Conservation (phyloP, 1,140 invertebrate genomes). For the Radopholus similis region DNA sequence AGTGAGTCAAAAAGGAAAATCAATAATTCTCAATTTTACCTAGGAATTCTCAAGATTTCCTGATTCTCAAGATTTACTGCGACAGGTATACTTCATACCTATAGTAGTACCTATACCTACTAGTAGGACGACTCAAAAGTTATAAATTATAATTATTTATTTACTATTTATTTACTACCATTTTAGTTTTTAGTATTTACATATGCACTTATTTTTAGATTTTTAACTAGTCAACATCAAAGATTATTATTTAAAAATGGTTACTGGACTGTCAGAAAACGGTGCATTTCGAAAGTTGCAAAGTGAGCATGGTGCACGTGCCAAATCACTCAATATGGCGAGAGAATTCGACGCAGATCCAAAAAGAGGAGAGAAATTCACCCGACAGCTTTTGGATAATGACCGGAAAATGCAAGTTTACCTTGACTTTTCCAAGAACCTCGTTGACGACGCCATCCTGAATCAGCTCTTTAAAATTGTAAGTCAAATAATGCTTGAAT, state of each 20-base stretch:
- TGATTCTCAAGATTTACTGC: too few relatives aligned
- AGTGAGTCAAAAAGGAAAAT: too few relatives aligned
- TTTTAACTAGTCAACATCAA: too few relatives aligned
- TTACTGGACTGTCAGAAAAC: slow-evolving; percentile 34
- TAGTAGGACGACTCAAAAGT: too few relatives aligned
- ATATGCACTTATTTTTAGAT: too few relatives aligned
- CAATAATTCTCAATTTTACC: too few relatives aligned
- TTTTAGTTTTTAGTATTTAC: too few relatives aligned
- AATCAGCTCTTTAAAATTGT: slow-evolving; percentile 75
- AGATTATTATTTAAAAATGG: background rate
- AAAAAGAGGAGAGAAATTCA: slow-evolving; percentile 52
- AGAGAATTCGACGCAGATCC: slow-evolving; percentile 50
- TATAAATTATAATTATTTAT: too few relatives aligned
- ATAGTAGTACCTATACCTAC: too few relatives aligned
- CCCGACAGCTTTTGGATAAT: slow-evolving; percentile 42
- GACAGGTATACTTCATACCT: too few relatives aligned
- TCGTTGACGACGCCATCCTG: slow-evolving; percentile 76
- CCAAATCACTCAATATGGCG: slow-evolving; percentile 39
- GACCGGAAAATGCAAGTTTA: slow-evolving; percentile 65
- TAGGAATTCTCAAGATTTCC: too few relatives aligned
- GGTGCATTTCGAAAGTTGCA: slow-evolving; percentile 35
- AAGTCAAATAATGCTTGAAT: slow-evolving; percentile 52
- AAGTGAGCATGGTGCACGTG: slow-evolving; percentile 22
- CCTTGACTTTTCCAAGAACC: slow-evolving; percentile 93
- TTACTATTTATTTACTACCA: too few relatives aligned